Conservation (phyloP, 2,888 invertebrate species). For the Pterostichus madidus region DNA sequence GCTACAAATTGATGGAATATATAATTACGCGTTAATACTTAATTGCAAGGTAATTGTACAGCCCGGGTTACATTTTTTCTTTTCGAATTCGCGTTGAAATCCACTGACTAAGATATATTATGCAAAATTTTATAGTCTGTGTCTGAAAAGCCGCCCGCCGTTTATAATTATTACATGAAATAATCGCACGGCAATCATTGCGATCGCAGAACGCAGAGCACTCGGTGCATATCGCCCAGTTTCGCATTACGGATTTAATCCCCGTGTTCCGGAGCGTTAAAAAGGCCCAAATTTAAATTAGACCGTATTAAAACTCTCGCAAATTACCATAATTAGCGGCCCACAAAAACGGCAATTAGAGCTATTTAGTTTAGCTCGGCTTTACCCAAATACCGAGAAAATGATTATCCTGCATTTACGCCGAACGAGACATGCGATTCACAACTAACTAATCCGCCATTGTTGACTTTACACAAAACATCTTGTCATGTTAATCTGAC, state of each 20-base stretch:
- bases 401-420: conserved; percentile 15
- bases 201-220: conserved; percentile 18
- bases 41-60: conserved; percentile 65
- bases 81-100: conserved; percentile 61
- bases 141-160: conserved; percentile 32
- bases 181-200: conserved; percentile 50
- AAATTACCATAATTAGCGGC: conserved; percentile 60
- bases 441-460: background rate
- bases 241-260: conserved; percentile 40
- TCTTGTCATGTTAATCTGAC: background rate
- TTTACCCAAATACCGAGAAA: conserved; percentile 55
- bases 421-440: conserved; percentile 8
- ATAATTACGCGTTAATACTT: conserved; percentile 67
- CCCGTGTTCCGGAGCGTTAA: conserved; percentile 55
- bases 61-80: conserved; percentile 53
- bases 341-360: conserved; percentile 61
- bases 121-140: conserved; percentile 63
- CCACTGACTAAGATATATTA: conserved; percentile 64
- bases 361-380: conserved; percentile 40
- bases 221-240: conserved; percentile 33
- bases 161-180: conserved; percentile 54
- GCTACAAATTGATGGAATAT: conserved; percentile 67
- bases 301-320: conserved; percentile 43
- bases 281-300: conserved; percentile 58
- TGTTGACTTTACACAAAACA: conserved; percentile 30